phyloP scores from a whole-genome alignment of 2,888 invertebrate genomes.

The Osmoderma eremita region DNA sequence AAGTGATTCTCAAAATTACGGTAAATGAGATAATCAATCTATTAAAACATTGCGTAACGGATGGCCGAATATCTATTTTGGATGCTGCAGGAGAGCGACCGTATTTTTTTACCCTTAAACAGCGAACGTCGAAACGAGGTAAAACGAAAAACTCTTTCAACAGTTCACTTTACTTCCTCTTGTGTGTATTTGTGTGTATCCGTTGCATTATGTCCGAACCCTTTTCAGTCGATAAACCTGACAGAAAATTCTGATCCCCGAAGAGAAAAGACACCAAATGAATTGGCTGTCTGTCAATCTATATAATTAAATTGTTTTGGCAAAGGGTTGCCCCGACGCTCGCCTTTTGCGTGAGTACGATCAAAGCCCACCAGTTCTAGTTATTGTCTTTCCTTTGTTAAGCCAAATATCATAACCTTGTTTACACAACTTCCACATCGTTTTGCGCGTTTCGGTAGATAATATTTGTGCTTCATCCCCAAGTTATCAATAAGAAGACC shows the following conservation, averaged over 20 bases:
- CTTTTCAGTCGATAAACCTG: constrained; percentile 38
- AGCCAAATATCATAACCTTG: constrained; percentile 27
- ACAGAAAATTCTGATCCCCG: constrained; percentile 53
- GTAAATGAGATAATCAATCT: constrained; percentile 41
- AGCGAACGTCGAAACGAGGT: not conserved
- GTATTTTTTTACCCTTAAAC: constrained; percentile 3
- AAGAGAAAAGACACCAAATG: constrained; percentile 63
- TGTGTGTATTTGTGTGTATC: constrained; percentile 9
- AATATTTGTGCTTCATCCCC: too few species aligned
- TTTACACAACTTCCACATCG: not conserved
- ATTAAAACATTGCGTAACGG: constrained; percentile 34
- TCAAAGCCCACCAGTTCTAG: not conserved
- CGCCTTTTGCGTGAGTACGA: too few species aligned
- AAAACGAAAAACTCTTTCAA: constrained; percentile 1
- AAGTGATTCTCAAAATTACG: constrained; percentile 46
- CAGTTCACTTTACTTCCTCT: too few species aligned
- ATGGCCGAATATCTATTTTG: constrained; percentile 19
- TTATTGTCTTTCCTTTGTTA: constrained; percentile 7
- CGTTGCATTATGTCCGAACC: constrained; percentile 14
- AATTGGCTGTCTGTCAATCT: constrained; percentile 66
- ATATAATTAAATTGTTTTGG: constrained; percentile 65
- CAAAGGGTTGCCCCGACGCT: constrained; percentile 26
- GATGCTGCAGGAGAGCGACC: not conserved
- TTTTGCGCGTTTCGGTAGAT: not conserved
- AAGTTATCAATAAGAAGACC: too few species aligned